A percentile compares a stretch with the other conserved stretches of the same genome.
phyloP scores from a whole-genome alignment of 2,888 invertebrate genomes.

The Ormia ochracea region DNA sequence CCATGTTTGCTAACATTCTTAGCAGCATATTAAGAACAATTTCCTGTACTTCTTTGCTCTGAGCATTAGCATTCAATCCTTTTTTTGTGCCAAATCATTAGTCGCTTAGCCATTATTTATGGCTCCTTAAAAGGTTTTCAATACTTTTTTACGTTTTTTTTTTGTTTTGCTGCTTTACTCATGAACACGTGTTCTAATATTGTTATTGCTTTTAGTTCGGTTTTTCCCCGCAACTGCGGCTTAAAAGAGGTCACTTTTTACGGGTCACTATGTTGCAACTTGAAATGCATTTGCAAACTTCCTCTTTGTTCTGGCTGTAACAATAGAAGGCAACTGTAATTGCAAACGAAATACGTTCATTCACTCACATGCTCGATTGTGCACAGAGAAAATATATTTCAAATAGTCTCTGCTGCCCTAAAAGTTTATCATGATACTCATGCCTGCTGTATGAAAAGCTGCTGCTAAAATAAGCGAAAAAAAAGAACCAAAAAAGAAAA shows the following conservation, averaged over 20 bases:
- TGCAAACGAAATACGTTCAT: neutral
- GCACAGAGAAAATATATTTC: neutral
- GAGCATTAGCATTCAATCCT: neutral
- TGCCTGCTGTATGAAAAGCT: constrained; percentile 21
- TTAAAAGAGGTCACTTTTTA: constrained; percentile 55
- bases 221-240: neutral
- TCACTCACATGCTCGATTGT: neutral
- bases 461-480: neutral
- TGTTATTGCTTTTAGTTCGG: neutral
- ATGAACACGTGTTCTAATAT: constrained; percentile 39
- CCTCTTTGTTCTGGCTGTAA: constrained; percentile 35
- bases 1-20: neutral
- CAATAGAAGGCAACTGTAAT: neutral
- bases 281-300: constrained; percentile 42
- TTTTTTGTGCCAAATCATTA: neutral
- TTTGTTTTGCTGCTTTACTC: neutral
- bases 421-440: constrained; percentile 55
- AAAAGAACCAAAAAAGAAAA: neutral
- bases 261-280: constrained; percentile 46
- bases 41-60: constrained; percentile 4
- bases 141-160: neutral
- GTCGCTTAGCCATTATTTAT: constrained; percentile 4
- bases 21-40: neutral
- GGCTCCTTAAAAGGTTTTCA: neutral
- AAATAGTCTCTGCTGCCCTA: constrained; percentile 41